Conservation (phyloP, 2,888 invertebrate genomes). For the Theretra japonica region DNA sequence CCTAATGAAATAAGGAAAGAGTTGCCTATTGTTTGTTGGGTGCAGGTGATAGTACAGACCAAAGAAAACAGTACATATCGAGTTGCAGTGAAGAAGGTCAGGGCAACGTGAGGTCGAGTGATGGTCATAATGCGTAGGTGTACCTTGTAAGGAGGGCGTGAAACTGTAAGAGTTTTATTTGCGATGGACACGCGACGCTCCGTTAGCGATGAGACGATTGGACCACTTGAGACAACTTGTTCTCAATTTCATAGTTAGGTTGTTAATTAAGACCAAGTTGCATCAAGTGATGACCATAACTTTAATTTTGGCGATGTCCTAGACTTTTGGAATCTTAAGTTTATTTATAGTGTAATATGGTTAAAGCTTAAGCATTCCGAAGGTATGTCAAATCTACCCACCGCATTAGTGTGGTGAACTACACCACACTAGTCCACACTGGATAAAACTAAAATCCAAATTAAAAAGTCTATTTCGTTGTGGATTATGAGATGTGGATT, state of each 20-base stretch:
- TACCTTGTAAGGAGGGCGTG: slow-evolving; percentile 24
- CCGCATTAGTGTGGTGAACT: too few species aligned
- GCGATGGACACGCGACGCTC: slow-evolving; percentile 20
- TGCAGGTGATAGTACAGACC: not conserved
- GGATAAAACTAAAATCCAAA: too few species aligned
- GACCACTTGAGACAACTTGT: not conserved
- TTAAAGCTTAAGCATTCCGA: too few species aligned
- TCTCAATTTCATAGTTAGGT: not conserved
- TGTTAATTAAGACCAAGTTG: too few species aligned
- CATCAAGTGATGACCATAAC: too few species aligned
- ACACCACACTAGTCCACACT: too few species aligned
- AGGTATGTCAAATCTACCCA: too few species aligned
- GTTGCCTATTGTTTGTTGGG: not conserved
- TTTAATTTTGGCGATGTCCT: too few species aligned
- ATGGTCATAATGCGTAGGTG: slow-evolving; percentile 9
- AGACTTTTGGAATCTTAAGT: too few species aligned
- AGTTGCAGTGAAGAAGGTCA: slow-evolving; percentile 28
- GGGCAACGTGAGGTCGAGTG: slow-evolving; percentile 11
- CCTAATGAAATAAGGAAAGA: not conserved
- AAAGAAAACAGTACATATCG: slow-evolving; percentile 24
- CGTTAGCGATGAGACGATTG: slow-evolving; percentile 4
- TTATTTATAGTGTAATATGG: too few species aligned
- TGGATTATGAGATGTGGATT: too few species aligned
- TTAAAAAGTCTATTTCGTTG: too few species aligned
- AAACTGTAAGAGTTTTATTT: slow-evolving; percentile 22